Evolutionary conservation across 2,888 invertebrate species (phyloP).

Genomic region (Limnephilus rhombicus): DNA sequence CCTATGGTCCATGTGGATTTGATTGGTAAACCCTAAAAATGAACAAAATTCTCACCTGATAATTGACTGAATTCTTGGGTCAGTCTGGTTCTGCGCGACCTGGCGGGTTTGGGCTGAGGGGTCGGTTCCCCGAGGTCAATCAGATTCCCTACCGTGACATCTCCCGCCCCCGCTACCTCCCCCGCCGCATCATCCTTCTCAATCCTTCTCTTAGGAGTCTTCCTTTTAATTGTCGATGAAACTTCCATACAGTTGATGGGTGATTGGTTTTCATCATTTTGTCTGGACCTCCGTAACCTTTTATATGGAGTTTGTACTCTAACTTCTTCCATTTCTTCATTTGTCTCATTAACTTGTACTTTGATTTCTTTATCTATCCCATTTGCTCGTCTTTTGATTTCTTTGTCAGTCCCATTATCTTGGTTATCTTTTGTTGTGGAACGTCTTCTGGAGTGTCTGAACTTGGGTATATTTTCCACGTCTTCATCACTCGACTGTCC

Average conservation of each 20-base stretch:
- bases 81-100: background rate
- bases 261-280: constrained; percentile 50
- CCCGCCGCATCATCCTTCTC: background rate
- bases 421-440: background rate
- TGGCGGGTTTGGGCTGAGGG: background rate
- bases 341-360: background rate
- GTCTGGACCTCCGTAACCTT: background rate
- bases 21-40: background rate
- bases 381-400: background rate
- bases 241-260: background rate
- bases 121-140: background rate
- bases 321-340: background rate
- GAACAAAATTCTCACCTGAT: background rate
- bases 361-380: background rate
- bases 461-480: background rate
- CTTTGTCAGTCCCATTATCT: background rate
- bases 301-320: constrained; percentile 4
- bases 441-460: background rate
- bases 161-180: background rate
- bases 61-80: constrained; percentile 6
- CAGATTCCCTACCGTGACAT: background rate
- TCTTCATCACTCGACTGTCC: constrained; percentile 43
- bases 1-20: background rate
- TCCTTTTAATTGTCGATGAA: background rate
- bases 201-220: background rate